Base-by-base conservation (phyloP, 2,797 vertebrate species). In the Crax fasciolata region DNA sequence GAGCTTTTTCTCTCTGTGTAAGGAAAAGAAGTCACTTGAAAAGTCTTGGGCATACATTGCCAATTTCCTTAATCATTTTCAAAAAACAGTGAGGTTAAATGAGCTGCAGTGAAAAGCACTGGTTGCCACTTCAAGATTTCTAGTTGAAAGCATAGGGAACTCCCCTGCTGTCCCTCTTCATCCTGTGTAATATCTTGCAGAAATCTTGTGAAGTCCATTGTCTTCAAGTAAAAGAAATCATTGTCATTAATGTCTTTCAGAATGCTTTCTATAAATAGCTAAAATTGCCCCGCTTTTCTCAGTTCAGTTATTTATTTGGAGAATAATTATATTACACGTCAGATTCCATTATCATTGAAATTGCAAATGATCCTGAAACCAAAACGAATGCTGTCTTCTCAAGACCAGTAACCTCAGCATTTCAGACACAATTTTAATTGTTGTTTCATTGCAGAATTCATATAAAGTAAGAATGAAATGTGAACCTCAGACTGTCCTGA, bases 291-390 rank as follows among this genome's bases (percentile, higher is more conserved):
- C 94, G 84, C 52, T 68, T 92, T 86, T 58, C 41, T 88, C 62
- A 54, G 27, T 78, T 96, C 83, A 95, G 94, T 94, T 95, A 95
- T 92, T 94, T 91, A 91, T 96, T 93, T 81, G 84, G 43, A 70
- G 63, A 88, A 81, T 75, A 92, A 86, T 96, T 90, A 91, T 85
- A 73, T 89, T 43, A 88, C n/a, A 79, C 88, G 94, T 90, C 87
- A 84, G 66, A 89, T 66, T 66, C 92, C 86, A 46, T 89, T 83
- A 91, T 39, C 81, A 19, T 20, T 35, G 55, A 96, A 86, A 62
- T 43, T 57, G 68, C 61, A 94, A 78, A 87, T 58, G 25, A 88
- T 86, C 52, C 71, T 78, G 39, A 84, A 91, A 90, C 32, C 11
- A 79, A 90, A 81, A 77, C 2, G 20, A 89, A 67, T 48, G 35